A percentile compares a stretch with the other conserved stretches of the same genome.
Conservation (phyloP, 2,888 invertebrate species). For the Sussaba pulchella region DNA sequence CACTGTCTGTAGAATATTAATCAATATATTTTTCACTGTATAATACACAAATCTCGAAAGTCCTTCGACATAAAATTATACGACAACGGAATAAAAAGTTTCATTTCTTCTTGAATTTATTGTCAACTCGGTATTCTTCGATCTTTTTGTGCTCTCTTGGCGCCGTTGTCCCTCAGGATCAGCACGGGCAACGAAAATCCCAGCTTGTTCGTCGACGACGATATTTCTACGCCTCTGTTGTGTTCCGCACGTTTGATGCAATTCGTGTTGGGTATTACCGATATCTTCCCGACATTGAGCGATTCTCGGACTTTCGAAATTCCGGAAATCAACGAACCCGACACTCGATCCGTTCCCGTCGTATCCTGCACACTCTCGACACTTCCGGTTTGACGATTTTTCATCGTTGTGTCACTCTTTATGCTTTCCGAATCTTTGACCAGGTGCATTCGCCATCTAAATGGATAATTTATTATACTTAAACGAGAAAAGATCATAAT, state of each 20-base stretch:
- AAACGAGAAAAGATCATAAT: neutral
- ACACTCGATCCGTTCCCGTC: slow-evolving; percentile 44
- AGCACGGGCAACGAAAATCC: slow-evolving; percentile 76
- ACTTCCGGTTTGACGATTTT: slow-evolving; percentile 54
- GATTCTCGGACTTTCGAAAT: slow-evolving; percentile 69
- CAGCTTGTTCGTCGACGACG: slow-evolving; percentile 67
- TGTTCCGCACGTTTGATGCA: slow-evolving; percentile 76
- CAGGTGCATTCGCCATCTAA: slow-evolving; percentile 79
- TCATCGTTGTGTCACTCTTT: slow-evolving; percentile 45
- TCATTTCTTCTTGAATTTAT: neutral
- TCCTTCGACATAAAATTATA: too few species aligned
- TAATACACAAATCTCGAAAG: too few species aligned
- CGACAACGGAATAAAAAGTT: slow-evolving; percentile 1
- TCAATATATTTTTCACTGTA: too few species aligned
- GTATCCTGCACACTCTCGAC: slow-evolving; percentile 53
- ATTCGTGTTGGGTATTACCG: slow-evolving; percentile 76
- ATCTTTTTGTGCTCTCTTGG: slow-evolving; percentile 60
- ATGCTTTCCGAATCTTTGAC: slow-evolving; percentile 71
- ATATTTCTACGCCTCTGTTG: slow-evolving; percentile 71
- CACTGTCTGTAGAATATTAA: too few species aligned
- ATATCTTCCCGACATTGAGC: slow-evolving; percentile 76
- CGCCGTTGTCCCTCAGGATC: slow-evolving; percentile 69
- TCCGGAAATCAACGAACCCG: slow-evolving; percentile 45
- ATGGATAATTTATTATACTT: neutral
- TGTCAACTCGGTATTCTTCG: slow-evolving; percentile 58